A percentile compares a stretch with the other conserved stretches of the same genome.
These are phyloP conservation scores for Burhinus bistriatus DNA, from an alignment of 2,113 vertebrate genomes.

Conservation along the genomic window DNA sequence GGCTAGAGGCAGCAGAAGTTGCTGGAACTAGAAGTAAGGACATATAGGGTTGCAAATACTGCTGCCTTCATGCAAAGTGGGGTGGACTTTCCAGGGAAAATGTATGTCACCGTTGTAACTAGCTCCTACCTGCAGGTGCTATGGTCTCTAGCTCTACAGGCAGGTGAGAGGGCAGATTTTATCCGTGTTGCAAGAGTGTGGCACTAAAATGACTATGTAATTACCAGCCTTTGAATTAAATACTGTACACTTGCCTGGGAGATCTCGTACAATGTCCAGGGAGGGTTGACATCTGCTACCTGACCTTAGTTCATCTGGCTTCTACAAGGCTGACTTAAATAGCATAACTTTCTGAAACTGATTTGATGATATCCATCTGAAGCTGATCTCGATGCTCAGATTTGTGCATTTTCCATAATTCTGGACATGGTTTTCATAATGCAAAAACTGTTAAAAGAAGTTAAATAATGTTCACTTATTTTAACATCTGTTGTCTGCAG, in stretches of 20 bases:
- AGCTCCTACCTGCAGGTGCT: neutral
- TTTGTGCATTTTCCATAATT: neutral
- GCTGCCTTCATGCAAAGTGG: neutral
- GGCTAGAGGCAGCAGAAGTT: neutral
- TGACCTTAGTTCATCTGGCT: neutral
- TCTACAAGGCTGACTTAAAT: neutral
- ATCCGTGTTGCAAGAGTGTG: neutral
- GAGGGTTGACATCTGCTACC: neutral
- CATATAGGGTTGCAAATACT: neutral
- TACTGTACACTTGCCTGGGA: fast-evolving
- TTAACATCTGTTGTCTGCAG: neutral
- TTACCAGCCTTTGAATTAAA: neutral
- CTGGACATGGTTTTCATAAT: neutral
- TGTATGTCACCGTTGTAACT: neutral
- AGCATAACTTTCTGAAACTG: neutral
- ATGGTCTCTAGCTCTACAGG: neutral
- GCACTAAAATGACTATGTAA: neutral
- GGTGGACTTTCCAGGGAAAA: neutral
- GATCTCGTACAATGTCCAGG: neutral
- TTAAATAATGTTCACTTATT: neutral
- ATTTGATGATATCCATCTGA: neutral
- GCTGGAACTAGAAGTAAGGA: neutral
- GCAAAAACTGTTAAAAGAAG: neutral
- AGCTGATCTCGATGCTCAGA: neutral
- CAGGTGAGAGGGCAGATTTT: neutral